A percentile compares a stretch with the other conserved stretches of the same genome.
These are phyloP conservation scores for Brachirus orientalis DNA, from an alignment of 2,113 vertebrate species.

Conservation along the genomic window DNA sequence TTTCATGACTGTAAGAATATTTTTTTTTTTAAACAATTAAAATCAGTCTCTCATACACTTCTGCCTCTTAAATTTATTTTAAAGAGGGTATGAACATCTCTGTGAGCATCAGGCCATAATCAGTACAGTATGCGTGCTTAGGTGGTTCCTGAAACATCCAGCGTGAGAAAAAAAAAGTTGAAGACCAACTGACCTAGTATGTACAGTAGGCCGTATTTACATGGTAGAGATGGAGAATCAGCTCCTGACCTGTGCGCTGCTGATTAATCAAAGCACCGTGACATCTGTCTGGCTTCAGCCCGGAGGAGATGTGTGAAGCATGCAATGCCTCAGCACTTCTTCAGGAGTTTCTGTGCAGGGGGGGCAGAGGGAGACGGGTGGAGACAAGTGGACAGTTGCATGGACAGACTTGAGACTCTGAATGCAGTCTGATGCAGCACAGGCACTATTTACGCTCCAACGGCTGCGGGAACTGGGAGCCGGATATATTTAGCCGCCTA, in stretches of 20 bases:
- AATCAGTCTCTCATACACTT: too few relatives aligned
- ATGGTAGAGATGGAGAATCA: slow-evolving; percentile 6
- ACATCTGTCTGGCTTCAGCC: slow-evolving; percentile 63
- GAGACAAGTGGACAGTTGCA: slow-evolving; percentile 73
- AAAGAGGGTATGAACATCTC: too few relatives aligned
- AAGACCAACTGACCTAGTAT: slow-evolving; percentile 49
- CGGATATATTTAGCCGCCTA: slow-evolving; percentile 78
- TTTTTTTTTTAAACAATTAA: too few relatives aligned
- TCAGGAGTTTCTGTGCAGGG: slow-evolving; percentile 48
- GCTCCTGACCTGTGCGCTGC: slow-evolving; percentile 52
- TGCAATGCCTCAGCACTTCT: slow-evolving; percentile 73
- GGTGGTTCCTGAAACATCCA: not conserved
- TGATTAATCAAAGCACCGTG: slow-evolving; percentile 68
- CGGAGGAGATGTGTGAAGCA: slow-evolving; percentile 68
- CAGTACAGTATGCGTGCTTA: not conserved
- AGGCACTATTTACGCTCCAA: slow-evolving; percentile 75
- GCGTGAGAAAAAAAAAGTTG: slow-evolving; percentile 26
- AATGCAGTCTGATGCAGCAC: slow-evolving; percentile 57
- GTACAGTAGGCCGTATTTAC: slow-evolving; percentile 54
- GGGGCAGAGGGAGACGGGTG: slow-evolving; percentile 45
- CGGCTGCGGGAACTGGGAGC: slow-evolving; percentile 66
- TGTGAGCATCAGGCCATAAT: too few relatives aligned
- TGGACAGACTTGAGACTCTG: slow-evolving; percentile 70
- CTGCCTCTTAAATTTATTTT: too few relatives aligned
- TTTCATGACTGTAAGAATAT: too few relatives aligned